Percentiles rank a stretch among this genome's conserved stretches.
phyloP scores from a whole-genome alignment of 2,113 vertebrate species.

The Corythoichthys intestinalis region DNA sequence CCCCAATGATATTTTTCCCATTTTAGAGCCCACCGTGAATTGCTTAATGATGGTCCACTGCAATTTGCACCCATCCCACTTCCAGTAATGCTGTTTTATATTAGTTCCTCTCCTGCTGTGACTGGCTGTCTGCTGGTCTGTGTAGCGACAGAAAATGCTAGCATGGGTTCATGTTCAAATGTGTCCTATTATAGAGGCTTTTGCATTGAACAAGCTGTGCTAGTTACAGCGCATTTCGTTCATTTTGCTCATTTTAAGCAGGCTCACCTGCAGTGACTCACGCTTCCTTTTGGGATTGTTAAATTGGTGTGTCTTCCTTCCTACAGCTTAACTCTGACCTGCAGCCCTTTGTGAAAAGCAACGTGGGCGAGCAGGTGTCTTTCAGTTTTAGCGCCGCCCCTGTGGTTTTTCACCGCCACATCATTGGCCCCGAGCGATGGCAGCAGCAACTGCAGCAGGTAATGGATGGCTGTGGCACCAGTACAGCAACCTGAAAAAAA shows the following conservation, averaged over 20 bases:
- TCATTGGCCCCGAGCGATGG: conserved; percentile 84
- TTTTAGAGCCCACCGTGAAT: background rate
- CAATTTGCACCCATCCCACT: conserved; percentile 17
- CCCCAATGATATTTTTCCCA: no score
- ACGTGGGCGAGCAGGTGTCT: conserved; percentile 60
- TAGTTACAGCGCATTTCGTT: conserved; percentile 4
- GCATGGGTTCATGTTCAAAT: conserved; percentile 39
- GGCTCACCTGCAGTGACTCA: conserved; percentile 15
- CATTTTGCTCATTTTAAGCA: conserved; percentile 38
- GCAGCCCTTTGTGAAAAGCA: conserved; percentile 86
- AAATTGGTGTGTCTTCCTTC: conserved; percentile 22
- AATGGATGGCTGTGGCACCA: background rate
- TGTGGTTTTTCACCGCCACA: conserved; percentile 86
- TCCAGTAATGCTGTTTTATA: conserved; percentile 12
- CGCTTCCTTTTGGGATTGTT: background rate
- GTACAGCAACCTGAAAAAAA: background rate
- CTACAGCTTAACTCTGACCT: conserved; percentile 91
- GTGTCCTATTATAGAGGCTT: conserved; percentile 33
- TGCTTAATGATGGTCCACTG: background rate
- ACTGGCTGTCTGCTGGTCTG: conserved; percentile 37
- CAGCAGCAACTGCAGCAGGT: conserved; percentile 87
- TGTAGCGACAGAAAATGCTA: conserved; percentile 37
- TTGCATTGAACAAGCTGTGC: conserved; percentile 10
- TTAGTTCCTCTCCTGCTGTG: conserved; percentile 37
- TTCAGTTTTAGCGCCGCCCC: conserved; percentile 89